Base-by-base conservation (phyloP, 1,140 invertebrate species). In the Philopotamus ludificatus region DNA sequence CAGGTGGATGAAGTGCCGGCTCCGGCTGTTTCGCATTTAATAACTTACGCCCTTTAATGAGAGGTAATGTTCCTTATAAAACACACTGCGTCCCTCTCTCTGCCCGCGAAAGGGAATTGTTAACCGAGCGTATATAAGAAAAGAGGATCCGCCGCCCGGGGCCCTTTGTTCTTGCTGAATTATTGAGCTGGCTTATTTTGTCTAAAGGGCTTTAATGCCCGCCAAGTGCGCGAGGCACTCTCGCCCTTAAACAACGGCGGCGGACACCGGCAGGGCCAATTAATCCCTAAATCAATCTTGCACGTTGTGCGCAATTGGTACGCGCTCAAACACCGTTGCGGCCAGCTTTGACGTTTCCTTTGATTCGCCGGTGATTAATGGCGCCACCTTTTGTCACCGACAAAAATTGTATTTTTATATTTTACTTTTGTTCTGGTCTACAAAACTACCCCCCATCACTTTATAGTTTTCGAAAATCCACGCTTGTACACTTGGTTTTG, bases 1-100 rank as follows among this genome's bases (percentile, higher is more conserved):
- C 44, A 47, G 20, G 18, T 44, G 49, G 18, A 34, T 23, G 10
- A 54, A 63, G 50, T 34, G 16, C 20, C 23, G 15, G 3, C 18
- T 16, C 47, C 44, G 41, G n/a, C 16, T 9, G 44, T 18, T 34
- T 26, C 25, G 16, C 21, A 44, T 54, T 61, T 22, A 66, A 61
- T 61, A 66, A 61, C 55, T 54, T 44, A 61, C 64, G 49, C 26
- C 21, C 20, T 50, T 16, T 54, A 54, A 63, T 63, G 49, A 63
- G 61, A 42, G 50, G 47, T 54, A 53, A 63, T 54, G 34, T 23
- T 63, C 49, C 50, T 42, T 53, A 63, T 54, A 63, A 63, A 63
- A 63, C 41, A 16, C 25, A 28, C 22, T 18, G 44, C 50, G 45
- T 26, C 47, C 23, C 23, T 58, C 23, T 9, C 45, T n/a, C n/a